Evolutionary conservation across 1,140 invertebrate genomes (phyloP).

Genomic region (Uloborus diversus): DNA sequence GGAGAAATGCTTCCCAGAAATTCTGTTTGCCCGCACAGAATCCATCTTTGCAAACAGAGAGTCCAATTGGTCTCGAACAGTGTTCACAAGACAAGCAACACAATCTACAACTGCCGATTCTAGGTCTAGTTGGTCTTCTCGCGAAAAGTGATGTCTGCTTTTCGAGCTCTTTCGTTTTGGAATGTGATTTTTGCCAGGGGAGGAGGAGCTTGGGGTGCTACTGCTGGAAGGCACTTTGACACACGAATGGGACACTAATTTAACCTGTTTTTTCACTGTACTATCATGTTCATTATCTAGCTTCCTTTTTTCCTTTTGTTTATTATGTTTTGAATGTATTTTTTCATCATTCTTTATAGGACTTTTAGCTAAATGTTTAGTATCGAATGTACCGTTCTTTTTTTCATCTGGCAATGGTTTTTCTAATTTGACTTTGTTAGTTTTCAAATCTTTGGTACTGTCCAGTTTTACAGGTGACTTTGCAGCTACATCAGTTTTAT

Average conservation of each 20-base stretch:
- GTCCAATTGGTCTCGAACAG: slow-evolving; percentile 30
- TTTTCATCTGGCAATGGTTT: slow-evolving; percentile 19
- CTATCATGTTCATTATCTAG: slow-evolving; percentile 10
- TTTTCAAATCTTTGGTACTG: not conserved
- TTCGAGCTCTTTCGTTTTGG: slow-evolving; percentile 34
- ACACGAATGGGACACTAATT: not conserved
- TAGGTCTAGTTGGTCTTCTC: slow-evolving; percentile 14
- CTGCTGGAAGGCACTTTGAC: slow-evolving; percentile 14
- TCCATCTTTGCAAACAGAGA: not conserved
- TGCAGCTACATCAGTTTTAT: not conserved
- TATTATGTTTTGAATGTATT: not conserved
- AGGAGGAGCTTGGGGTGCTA: too few species aligned
- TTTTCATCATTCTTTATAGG: not conserved
- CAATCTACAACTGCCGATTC: slow-evolving; percentile 47
- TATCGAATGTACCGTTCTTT: slow-evolving; percentile 13
- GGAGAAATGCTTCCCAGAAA: not conserved
- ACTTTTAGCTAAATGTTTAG: not conserved
- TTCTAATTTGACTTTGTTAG: not conserved
- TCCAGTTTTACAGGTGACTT: not conserved
- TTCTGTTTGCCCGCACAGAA: not conserved
- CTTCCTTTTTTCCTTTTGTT: slow-evolving; percentile 36
- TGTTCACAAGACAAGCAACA: slow-evolving; percentile 41
- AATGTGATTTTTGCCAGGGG: slow-evolving; percentile 21
- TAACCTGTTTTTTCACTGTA: not conserved
- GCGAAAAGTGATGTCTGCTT: slow-evolving; percentile 16